A percentile compares a stretch with the other conserved stretches of the same genome.
phyloP scores from a whole-genome alignment of 2,113 vertebrate genomes.

The Cisticola juncidis region DNA sequence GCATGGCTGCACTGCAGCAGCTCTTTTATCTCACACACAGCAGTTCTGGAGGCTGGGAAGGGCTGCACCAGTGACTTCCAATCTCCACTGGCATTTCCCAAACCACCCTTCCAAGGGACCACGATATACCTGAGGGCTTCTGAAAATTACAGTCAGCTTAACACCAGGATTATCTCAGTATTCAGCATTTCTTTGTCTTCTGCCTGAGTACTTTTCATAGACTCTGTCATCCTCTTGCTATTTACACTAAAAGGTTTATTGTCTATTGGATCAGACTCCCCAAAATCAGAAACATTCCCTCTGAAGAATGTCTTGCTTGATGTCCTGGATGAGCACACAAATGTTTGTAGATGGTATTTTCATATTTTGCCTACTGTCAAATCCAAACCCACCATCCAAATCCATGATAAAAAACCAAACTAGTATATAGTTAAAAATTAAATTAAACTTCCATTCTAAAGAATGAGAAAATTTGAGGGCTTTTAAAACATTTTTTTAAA shows the following conservation, averaged over 20 bases:
- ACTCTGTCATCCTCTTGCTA: not conserved
- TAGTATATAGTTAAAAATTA: not conserved
- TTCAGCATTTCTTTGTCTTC: not conserved
- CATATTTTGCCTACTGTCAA: not conserved
- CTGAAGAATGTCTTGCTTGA: not conserved
- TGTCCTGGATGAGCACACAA: not conserved
- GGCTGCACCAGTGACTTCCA: not conserved
- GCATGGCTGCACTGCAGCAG: not conserved
- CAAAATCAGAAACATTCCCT: not conserved
- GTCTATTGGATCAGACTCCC: not conserved
- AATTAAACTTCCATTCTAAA: not conserved
- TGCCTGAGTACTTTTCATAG: not conserved
- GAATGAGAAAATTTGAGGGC: not conserved
- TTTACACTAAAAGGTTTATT: not conserved
- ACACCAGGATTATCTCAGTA: not conserved
- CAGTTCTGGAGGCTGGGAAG: not conserved
- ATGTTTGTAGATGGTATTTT: not conserved
- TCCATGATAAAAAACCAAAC: not conserved
- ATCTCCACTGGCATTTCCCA: not conserved
- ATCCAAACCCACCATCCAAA: not conserved
- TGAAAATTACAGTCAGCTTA: not conserved
- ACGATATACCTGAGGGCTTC: not conserved
- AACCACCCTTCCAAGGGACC: not conserved
- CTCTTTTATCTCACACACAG: fast-evolving
- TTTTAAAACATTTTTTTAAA: not conserved